These are phyloP conservation scores for Aphyosemion australe DNA, from an alignment of 2,113 vertebrate genomes.

Conservation along the genomic window DNA sequence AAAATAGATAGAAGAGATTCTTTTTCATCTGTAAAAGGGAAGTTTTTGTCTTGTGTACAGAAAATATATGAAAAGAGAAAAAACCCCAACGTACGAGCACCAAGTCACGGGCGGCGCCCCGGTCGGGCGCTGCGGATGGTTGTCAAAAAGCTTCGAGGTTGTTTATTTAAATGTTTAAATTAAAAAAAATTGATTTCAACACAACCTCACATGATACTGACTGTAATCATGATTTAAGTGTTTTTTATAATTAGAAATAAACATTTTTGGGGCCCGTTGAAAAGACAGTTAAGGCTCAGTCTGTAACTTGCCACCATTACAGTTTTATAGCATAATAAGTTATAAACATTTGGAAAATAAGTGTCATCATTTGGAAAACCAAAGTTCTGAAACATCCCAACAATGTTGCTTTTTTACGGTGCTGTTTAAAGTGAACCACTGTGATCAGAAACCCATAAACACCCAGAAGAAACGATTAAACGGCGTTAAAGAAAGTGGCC, in stretches of 20 bases:
- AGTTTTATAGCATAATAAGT: too few species aligned
- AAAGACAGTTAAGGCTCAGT: too few species aligned
- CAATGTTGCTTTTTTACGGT: background rate
- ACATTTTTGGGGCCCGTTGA: too few species aligned
- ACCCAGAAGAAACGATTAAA: background rate
- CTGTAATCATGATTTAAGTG: background rate
- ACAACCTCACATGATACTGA: background rate
- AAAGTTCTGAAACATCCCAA: too few species aligned
- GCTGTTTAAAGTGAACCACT: background rate
- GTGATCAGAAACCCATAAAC: background rate
- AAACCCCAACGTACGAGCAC: constrained; percentile 55
- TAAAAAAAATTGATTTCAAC: background rate
- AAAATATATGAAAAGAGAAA: constrained; percentile 60
- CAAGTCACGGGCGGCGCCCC: constrained; percentile 43
- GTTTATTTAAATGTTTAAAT: too few species aligned
- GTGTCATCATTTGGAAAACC: too few species aligned
- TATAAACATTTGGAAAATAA: too few species aligned
- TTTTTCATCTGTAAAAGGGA: constrained; percentile 76
- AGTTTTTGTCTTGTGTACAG: constrained; percentile 68
- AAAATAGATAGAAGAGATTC: constrained; percentile 70
- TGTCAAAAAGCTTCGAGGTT: too few species aligned
- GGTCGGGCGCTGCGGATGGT: constrained; percentile 25
- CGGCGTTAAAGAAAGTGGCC: constrained; percentile 25
- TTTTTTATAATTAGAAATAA: too few species aligned
- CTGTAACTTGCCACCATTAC: too few species aligned